Conservation (phyloP, 1,140 invertebrate genomes). For the Chrysomallon squamiferum region DNA sequence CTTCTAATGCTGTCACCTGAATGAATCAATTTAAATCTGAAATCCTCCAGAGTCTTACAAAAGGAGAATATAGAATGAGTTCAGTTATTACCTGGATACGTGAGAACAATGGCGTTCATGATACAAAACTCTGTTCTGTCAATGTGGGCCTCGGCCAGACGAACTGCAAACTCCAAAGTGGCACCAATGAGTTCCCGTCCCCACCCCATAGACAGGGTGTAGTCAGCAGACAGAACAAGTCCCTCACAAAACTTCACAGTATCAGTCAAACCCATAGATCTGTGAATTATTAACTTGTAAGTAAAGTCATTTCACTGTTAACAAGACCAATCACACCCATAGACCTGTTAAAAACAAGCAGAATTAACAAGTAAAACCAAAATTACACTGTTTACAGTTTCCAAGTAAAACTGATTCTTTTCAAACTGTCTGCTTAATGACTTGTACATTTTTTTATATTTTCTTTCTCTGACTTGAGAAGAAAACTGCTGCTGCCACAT, state of each 20-base stretch:
- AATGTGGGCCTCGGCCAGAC: constrained; percentile 51
- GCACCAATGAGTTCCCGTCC: constrained; percentile 57
- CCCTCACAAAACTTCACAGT: constrained; percentile 53
- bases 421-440: too few relatives aligned
- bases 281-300: constrained; percentile 8
- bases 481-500: too few relatives aligned
- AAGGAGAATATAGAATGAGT: too few relatives aligned
- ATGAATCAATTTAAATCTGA: too few relatives aligned
- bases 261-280: constrained; percentile 46
- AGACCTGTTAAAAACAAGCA: constrained; percentile 18
- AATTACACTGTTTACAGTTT: background rate
- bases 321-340: constrained; percentile 16
- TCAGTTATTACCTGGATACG: constrained; percentile 62
- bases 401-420: too few relatives aligned
- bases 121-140: constrained; percentile 59
- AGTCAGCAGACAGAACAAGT: constrained; percentile 39
- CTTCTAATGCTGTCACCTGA: too few relatives aligned
- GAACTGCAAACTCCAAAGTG: constrained; percentile 51
- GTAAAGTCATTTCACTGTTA: background rate
- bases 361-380: background rate
- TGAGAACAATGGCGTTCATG: constrained; percentile 58
- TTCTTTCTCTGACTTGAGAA: too few relatives aligned
- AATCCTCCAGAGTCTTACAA: too few relatives aligned
- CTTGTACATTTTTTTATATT: too few relatives aligned
- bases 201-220: constrained; percentile 50